Percentiles rank a stretch among this genome's conserved stretches.
Evolutionary conservation across 2,888 invertebrate genomes (phyloP).

Genomic region (Hirtodrosophila confusa): DNA sequence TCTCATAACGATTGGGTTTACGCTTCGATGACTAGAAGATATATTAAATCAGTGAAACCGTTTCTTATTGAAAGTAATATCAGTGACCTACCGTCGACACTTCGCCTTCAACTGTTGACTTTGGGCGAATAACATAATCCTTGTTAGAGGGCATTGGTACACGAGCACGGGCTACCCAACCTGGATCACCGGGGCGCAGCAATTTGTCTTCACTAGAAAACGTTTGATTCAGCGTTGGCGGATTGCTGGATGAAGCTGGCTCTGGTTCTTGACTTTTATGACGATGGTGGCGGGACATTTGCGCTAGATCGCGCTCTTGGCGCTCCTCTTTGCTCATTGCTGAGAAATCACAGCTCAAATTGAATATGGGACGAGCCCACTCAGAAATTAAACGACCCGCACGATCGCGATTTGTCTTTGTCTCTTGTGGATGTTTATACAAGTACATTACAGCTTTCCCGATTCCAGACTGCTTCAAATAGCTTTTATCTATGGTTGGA

Average conservation of each 20-base stretch:
- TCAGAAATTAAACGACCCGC: constrained; percentile 97
- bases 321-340: constrained; percentile 97
- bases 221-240: constrained; percentile 87
- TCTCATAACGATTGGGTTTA: constrained; percentile 94
- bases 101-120: constrained; percentile 94
- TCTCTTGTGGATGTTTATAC: constrained; percentile 99
- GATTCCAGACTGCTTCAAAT: constrained; percentile 97
- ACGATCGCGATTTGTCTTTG: constrained; percentile 94
- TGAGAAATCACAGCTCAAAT: constrained; percentile 96
- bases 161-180: constrained; percentile 97
- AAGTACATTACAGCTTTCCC: constrained; percentile 99
- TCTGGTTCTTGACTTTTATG: constrained; percentile 84
- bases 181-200: constrained; percentile 96
- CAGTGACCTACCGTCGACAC: constrained; percentile 89
- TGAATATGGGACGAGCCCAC: constrained; percentile 99
- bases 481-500: constrained; percentile 93
- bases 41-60: too few relatives aligned
- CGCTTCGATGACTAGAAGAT: constrained; percentile 89
- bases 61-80: not conserved
- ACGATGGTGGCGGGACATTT: constrained; percentile 86
- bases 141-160: constrained; percentile 98
- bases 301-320: constrained; percentile 95
- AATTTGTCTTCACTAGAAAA: constrained; percentile 87
- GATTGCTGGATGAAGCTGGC: constrained; percentile 81
- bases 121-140: constrained; percentile 97